These are phyloP conservation scores for Salpingus planirostris DNA, from an alignment of 2,888 invertebrate species.

Conservation along the genomic window DNA sequence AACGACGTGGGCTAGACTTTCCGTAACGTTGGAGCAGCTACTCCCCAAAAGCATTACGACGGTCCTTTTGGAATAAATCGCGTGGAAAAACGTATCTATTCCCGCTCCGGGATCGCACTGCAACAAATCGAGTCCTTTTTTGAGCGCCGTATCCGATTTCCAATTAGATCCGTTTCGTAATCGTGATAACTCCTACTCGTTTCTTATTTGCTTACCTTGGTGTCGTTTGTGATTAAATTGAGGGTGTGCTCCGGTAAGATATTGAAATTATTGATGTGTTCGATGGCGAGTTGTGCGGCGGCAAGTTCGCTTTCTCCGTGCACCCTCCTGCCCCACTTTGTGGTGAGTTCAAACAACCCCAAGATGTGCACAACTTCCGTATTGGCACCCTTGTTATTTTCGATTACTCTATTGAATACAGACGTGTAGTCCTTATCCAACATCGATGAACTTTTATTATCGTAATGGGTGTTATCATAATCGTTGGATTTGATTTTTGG, in stretches of 20 bases:
- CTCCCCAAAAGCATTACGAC: slow-evolving; percentile 77
- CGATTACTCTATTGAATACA: not conserved
- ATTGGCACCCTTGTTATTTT: not conserved
- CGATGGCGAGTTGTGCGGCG: slow-evolving; percentile 71
- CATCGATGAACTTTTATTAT: too few species aligned
- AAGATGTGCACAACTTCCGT: slow-evolving; percentile 42
- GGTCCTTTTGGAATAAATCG: slow-evolving; percentile 70
- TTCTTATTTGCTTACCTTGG: slow-evolving; percentile 64
- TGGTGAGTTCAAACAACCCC: slow-evolving; percentile 72
- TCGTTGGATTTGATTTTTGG: not conserved
- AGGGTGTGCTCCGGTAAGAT: slow-evolving; percentile 66
- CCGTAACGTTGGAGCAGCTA: slow-evolving; percentile 84
- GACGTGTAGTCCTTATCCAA: too few species aligned
- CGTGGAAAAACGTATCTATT: slow-evolving; percentile 86
- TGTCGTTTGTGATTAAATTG: slow-evolving; percentile 73
- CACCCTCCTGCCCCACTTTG: slow-evolving; percentile 51
- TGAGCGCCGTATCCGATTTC: not conserved
- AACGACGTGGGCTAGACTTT: slow-evolving; percentile 82
- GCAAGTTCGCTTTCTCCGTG: slow-evolving; percentile 67
- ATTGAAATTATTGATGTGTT: slow-evolving; percentile 64
- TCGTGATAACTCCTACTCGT: too few species aligned
- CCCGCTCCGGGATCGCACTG: slow-evolving; percentile 90
- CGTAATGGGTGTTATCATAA: too few species aligned
- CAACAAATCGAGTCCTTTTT: slow-evolving; percentile 23
- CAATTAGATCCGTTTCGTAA: too few species aligned